Conservation (phyloP, 2,113 vertebrate species). For the Harpagus bidentatus region DNA sequence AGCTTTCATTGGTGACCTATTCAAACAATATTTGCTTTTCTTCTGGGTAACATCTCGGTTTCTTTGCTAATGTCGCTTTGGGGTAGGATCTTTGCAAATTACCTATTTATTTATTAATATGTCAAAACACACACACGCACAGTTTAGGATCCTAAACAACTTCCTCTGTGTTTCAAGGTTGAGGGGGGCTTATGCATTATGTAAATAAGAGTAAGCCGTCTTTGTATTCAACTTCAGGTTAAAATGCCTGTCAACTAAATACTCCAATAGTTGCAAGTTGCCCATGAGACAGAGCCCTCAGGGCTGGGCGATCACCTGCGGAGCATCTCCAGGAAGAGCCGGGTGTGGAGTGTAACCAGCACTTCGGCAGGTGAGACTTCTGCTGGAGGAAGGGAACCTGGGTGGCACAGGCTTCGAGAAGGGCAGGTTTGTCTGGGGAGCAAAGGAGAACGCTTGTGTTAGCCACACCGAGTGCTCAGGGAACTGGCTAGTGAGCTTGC, state of each 20-base stretch:
- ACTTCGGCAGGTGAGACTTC: neutral
- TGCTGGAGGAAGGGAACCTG: neutral
- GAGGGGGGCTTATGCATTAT: neutral
- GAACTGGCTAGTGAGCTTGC: neutral
- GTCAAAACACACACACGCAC: fast-evolving
- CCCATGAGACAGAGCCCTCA: neutral
- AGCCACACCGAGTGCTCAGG: no score
- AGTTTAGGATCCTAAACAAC: neutral
- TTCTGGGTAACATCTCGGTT: neutral
- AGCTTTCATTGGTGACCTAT: fast-evolving
- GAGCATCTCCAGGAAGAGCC: neutral
- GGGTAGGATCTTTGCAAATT: neutral
- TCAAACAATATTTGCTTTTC: neutral
- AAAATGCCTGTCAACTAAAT: neutral
- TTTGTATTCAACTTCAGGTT: neutral
- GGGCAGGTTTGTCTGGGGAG: neutral
- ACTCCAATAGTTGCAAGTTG: neutral
- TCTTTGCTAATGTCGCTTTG: no score
- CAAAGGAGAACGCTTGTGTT: neutral
- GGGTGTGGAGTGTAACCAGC: neutral
- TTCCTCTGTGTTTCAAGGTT: neutral
- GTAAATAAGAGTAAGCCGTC: neutral
- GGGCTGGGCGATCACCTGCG: fast-evolving
- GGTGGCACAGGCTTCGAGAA: neutral
- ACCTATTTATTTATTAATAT: neutral